phyloP scores from a whole-genome alignment of 2,113 vertebrate genomes.

The Arothron firmamentum region DNA sequence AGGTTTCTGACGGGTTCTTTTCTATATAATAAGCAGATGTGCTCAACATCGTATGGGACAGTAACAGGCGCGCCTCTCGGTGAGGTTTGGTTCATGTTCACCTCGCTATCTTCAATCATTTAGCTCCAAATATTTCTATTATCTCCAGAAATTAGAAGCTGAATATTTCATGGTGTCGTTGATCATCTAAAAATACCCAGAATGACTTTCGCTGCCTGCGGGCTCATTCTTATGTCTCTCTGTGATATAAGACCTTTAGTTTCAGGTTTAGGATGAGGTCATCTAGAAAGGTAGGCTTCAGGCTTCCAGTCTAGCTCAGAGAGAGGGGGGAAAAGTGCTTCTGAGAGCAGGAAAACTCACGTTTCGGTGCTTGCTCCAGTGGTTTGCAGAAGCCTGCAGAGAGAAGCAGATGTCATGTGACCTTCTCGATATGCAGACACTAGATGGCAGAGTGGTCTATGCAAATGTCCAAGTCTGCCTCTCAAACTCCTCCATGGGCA shows the following conservation, averaged over 20 bases:
- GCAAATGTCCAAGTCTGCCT: slow-evolving; percentile 13
- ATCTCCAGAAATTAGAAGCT: slow-evolving; percentile 66
- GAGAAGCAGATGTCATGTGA: slow-evolving; percentile 44
- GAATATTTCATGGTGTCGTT: slow-evolving; percentile 65
- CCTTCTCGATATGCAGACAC: slow-evolving; percentile 39
- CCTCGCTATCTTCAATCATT: not conserved
- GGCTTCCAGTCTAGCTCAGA: too few relatives aligned
- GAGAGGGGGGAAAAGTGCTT: too few relatives aligned
- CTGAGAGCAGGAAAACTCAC: slow-evolving; percentile 61
- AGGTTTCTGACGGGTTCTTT: too few relatives aligned
- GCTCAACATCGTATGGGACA: too few relatives aligned
- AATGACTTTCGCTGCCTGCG: slow-evolving; percentile 28
- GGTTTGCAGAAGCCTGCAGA: slow-evolving; percentile 79
- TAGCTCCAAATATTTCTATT: slow-evolving; percentile 56
- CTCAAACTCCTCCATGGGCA: too few relatives aligned
- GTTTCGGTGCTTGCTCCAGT: slow-evolving; percentile 61
- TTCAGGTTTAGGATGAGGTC: not conserved
- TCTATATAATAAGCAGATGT: too few relatives aligned
- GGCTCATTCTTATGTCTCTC: slow-evolving; percentile 11
- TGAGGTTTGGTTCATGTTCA: not conserved
- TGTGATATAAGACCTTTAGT: not conserved
- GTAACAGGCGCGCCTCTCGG: too few relatives aligned
- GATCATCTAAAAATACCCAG: slow-evolving; percentile 67
- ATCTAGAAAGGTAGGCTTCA: not conserved
- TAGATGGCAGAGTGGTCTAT: slow-evolving; percentile 68